Conservation (phyloP, 2,797 vertebrate genomes). For the Zalophus californianus region DNA sequence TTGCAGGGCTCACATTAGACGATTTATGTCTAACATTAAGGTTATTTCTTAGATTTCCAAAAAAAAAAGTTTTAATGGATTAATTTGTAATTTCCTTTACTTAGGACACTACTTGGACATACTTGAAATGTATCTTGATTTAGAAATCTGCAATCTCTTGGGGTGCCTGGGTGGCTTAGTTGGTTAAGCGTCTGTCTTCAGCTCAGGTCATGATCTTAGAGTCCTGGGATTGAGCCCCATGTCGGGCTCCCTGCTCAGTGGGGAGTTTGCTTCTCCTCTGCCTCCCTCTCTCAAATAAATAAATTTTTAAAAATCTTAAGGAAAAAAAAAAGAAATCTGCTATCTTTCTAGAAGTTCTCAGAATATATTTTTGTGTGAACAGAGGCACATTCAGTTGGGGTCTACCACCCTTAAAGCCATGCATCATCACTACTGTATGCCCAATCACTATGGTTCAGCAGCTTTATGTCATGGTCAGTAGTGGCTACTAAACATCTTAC, state of each 20-base stretch:
- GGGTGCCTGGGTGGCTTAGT: background rate
- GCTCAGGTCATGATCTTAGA: background rate
- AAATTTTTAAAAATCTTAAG: too few species aligned
- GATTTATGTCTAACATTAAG: background rate
- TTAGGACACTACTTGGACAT: background rate
- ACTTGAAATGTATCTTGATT: background rate
- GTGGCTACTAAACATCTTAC: background rate
- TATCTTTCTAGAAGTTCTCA: background rate
- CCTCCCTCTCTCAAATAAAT: too few species aligned
- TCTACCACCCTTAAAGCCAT: background rate
- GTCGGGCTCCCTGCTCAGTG: background rate
- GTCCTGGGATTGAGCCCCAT: background rate
- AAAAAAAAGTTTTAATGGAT: background rate
- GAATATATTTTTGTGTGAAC: background rate
- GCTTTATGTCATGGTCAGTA: background rate
- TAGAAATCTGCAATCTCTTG: background rate
- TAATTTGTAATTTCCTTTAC: background rate
- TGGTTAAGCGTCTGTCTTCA: background rate
- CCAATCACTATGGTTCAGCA: background rate
- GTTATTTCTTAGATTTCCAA: background rate
- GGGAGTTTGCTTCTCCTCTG: background rate
- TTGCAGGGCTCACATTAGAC: background rate
- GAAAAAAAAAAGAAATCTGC: background rate
- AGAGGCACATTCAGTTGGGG: background rate
- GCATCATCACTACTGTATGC: background rate